A percentile compares a stretch with the other conserved stretches of the same genome.
These are phyloP conservation scores for Sturnus vulgaris DNA, from an alignment of 2,113 vertebrate species.

Conservation along the genomic window DNA sequence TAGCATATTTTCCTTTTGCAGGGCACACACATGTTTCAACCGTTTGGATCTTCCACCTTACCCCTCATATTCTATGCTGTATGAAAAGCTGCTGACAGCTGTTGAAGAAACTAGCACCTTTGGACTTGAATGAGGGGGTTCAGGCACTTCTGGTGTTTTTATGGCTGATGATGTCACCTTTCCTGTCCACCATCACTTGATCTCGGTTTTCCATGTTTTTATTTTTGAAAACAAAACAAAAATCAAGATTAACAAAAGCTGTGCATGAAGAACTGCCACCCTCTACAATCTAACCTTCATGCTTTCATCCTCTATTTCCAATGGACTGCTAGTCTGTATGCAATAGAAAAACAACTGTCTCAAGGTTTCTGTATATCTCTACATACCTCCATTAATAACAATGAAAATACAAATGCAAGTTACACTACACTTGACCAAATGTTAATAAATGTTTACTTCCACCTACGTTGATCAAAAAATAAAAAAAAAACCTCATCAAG, in stretches of 20 bases:
- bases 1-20: conserved; percentile 51
- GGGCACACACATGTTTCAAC: conserved; percentile 98
- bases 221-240: conserved; percentile 68
- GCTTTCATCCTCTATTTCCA: conserved; percentile 74
- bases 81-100: conserved; percentile 93
- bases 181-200: conserved; percentile 67
- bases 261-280: conserved; percentile 81
- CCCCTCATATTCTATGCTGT: conserved; percentile 92
- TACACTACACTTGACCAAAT: conserved; percentile 76
- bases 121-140: conserved; percentile 87
- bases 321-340: conserved; percentile 81
- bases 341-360: conserved; percentile 79
- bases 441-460: conserved; percentile 79
- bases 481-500: conserved; percentile 54
- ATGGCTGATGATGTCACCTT: conserved; percentile 64
- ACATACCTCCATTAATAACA: conserved; percentile 81
- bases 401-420: conserved; percentile 76
- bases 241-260: conserved; percentile 70
- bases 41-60: conserved; percentile 96
- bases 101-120: conserved; percentile 99
- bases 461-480: conserved; percentile 67
- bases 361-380: conserved; percentile 78
- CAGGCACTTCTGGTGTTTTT: conserved; percentile 52
- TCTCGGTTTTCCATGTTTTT: conserved; percentile 73
- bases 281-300: conserved; percentile 75